Base-by-base conservation (phyloP, 2,113 vertebrate genomes). In the Paratilapia polleni region DNA sequence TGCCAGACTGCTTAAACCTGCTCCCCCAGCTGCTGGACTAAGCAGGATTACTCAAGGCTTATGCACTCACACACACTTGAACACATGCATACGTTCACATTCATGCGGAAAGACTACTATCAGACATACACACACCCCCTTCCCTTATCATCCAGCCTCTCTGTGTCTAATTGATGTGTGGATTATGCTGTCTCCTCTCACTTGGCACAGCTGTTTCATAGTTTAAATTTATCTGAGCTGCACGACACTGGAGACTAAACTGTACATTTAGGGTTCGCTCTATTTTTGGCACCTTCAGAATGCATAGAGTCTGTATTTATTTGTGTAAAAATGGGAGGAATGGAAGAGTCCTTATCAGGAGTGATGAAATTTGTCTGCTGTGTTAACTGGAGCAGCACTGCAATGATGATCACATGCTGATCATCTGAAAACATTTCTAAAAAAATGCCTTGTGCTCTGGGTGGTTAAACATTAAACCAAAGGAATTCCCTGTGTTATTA, bases 41-140 rank as follows among this genome's bases (percentile, higher is more conserved):
- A 92, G 88, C 80, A 62, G 93, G 93, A 94, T 95, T 94, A 95
- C 85, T 75, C 28, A 5, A 82, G 59, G 87, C 89, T 83, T 66
- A 38, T 70, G 70, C 56, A 77, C 58, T 63, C 38, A 76, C 81
- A 80, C 75, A 88, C 64, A 57, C 77, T 60, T 49, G 82, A n/a
- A 63, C 58, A 81, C 83, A 60, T 78, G 66, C 73, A 31, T 12
- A 28, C 28, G 81, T 80, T 61, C 81, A 56, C 85, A 75, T 56
- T 34, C 77, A 83, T 77, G 63, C 24, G 8, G n/a, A 49, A 60
- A 80, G 80, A 81, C 75, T 10, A 60, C 79, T 43, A 80, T 60
- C 73, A 88, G 38, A 82, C 54, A 81, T 56, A 64, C 70, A 79
- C 80, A 77, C 86, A 66, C 66, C 28, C 81, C 24, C 83, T 7